Conservation (phyloP, 2,113 vertebrate species). For the Collichthys lucidus region DNA sequence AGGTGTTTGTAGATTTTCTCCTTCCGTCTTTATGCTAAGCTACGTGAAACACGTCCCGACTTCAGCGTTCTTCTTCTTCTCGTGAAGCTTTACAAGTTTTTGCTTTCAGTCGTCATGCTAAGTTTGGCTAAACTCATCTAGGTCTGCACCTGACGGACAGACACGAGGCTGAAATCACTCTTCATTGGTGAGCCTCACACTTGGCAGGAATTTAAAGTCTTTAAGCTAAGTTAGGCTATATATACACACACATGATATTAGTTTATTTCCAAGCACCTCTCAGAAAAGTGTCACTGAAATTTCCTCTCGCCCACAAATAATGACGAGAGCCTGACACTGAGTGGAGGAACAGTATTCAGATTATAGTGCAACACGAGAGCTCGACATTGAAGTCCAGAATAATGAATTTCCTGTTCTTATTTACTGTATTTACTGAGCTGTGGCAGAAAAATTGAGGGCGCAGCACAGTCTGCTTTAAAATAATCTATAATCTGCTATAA, state of each 20-base stretch:
- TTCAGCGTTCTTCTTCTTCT: too few relatives aligned
- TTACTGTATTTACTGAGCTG: neutral
- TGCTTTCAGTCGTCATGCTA: too few relatives aligned
- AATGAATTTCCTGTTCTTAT: neutral
- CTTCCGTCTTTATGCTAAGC: neutral
- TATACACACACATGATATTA: neutral
- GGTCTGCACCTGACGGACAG: too few relatives aligned
- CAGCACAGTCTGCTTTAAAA: constrained; percentile 21
- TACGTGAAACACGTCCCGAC: neutral
- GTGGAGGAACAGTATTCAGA: neutral
- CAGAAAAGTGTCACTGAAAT: neutral
- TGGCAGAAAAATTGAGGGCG: neutral
- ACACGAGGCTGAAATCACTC: too few relatives aligned
- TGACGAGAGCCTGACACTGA: neutral
- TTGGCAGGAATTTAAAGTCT: too few relatives aligned
- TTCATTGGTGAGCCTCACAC: too few relatives aligned
- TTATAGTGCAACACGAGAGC: neutral
- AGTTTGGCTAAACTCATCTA: too few relatives aligned
- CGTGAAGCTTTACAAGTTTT: too few relatives aligned
- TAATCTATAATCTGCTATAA: constrained; percentile 58
- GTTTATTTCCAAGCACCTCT: neutral
- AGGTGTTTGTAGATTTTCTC: too few relatives aligned
- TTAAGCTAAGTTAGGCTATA: neutral
- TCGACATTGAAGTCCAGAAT: neutral
- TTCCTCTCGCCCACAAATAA: neutral